Percentiles rank a stretch among this genome's conserved stretches.
These are phyloP conservation scores for Parazoanthus swiftii DNA, from an alignment of 92 coral and sea anemone genomes.

Conservation along the genomic window DNA sequence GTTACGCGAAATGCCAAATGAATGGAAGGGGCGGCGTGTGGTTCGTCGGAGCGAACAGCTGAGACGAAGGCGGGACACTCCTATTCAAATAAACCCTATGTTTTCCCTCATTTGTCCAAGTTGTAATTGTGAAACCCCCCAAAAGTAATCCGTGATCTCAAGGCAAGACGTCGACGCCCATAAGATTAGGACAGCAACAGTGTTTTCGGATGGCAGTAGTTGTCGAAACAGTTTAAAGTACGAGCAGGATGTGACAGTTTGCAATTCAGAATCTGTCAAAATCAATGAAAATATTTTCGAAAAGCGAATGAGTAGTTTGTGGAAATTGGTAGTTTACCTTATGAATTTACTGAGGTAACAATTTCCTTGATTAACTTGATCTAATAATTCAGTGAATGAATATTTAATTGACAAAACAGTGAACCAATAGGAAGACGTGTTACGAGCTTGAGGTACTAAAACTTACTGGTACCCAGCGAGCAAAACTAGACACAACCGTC, in stretches of 20 bases:
- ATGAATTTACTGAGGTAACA: conserved; percentile 38
- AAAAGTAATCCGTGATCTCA: background rate
- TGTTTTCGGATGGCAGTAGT: background rate
- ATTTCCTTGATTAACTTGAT: conserved; percentile 10
- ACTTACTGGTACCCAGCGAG: conserved; percentile 18
- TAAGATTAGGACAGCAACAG: background rate
- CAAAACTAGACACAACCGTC: conserved; percentile 27
- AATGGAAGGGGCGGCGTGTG: background rate
- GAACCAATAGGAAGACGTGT: conserved; percentile 20
- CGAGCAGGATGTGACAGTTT: background rate
- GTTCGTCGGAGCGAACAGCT: background rate
- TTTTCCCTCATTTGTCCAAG: background rate
- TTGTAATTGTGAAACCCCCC: background rate
- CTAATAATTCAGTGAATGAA: conserved; percentile 19
- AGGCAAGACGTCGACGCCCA: background rate
- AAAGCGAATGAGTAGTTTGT: conserved; percentile 21
- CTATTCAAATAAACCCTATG: background rate
- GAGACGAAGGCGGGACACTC: background rate
- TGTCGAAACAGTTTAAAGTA: background rate
- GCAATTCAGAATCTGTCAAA: conserved; percentile 34
- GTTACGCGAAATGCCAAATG: background rate
- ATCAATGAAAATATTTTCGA: conserved; percentile 28
- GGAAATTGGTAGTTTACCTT: conserved; percentile 40
- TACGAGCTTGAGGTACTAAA: background rate
- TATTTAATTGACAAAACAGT: background rate